Base-by-base conservation (phyloP, 2,888 invertebrate species). In the Parnassius mnemosyne region DNA sequence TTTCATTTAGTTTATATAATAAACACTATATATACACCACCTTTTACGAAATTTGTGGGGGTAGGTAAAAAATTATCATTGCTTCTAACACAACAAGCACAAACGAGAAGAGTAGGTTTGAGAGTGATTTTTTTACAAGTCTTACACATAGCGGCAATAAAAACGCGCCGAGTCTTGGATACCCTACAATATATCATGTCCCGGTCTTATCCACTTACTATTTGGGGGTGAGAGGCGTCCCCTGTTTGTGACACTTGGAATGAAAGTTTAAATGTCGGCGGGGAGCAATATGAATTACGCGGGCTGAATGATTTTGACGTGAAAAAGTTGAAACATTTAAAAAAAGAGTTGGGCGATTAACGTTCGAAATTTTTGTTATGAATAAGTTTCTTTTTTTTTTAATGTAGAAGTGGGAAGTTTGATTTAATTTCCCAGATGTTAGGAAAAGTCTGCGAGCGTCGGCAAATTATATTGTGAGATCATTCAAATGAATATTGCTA, bases 101-200 rank as follows among this genome's bases (percentile, higher is more conserved):
- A 62, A 69, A 68, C 81, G 25, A 25, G 82, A 83, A 85, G 80
- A 83, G 83, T 75, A 78, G 77, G 82, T 80, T 81, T 76, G 77
- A 71, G 72, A 83, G 85, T 85, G 87, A 85, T 87, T 87, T 87
- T 85, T 89, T 87, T 83, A 85, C 87, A 84, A 84, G 84, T 83
- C 80, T 83, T 85, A 85, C 85, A 86, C 87, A 87, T 83, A 79
- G 83, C 81, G 76, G 83, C 83, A 86, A 87, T 89, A 89, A 89
- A 88, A 85, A 79, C 79, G 77, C 81, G 80, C 75, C 83, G 74
- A 78, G 72, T 74, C 71, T 77, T 77, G 76, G 77, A 80, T 78
- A 73, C 75, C 71, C 73, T 76, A 77, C 77, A 80, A 85, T 89
- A 87, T 85, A 85, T 87, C 88, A 88, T 78, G 79, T 79, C 80